Base-by-base conservation (phyloP, 2,113 vertebrate genomes). In the Eulemur rufifrons region DNA sequence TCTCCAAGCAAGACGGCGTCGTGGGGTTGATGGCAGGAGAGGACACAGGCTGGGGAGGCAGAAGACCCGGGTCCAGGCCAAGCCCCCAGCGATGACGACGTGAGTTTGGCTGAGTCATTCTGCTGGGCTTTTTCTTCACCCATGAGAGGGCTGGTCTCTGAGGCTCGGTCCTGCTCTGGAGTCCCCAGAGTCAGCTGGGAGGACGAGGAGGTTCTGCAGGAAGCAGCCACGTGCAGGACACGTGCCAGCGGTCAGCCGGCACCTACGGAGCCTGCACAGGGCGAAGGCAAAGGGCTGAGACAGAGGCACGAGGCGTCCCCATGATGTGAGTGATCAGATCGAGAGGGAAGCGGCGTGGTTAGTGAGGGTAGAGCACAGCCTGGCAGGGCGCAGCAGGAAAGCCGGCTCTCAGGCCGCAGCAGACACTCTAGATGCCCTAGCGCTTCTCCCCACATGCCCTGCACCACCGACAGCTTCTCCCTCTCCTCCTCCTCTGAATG, bases 331-430 rank as follows among this genome's bases (percentile, higher is more conserved):
- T 21, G 52, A 47, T 5, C 29, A 13, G 17, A 45, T 52, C 10
- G 27, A 39, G 54, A 56, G 42, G 20, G 47, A 71, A 15, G 42
- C 0, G 4, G 47, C 66, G 4, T 23, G 56, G 84, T 45, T 63
- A 32, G 32, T 4, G 18, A 4, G 56, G 39, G 29, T 0, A 0
- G 32, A 15, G 7, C 14, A 34, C 1, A 9, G 78, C 39, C 20
- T 6, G 3, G 71, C 13, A 11, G 9, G 42, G 6, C 84, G 34
- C 9, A 12, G 5, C 3, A 1, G 37, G 42, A 29, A 17, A 61
- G 47, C 21, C 5, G 39, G 64, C 7, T 14, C 29, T 73, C 6
- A 0, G 7, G 42, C 27, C 1, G 0, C 4, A 61, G 25, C 2
- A n/a, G 45, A 54, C 11, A 32, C 32, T 32, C 15, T 4, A 63